Evolutionary conservation across 2,113 vertebrate species (phyloP), one percentile per base, ranked within the genome.

Genomic region (Amphiprion percula): DNA sequence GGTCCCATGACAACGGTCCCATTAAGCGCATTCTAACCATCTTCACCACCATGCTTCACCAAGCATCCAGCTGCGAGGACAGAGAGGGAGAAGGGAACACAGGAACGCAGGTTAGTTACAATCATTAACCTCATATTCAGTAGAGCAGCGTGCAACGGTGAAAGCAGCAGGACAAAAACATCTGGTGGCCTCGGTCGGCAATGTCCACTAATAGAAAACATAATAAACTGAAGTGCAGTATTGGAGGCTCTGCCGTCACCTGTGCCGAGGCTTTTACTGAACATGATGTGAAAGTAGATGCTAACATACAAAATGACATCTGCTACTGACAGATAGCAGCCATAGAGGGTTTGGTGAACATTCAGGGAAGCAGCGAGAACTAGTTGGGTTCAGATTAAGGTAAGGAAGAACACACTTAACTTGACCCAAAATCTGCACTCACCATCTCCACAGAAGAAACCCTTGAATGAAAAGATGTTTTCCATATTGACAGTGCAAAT

Each of bases 11-110:
- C 83, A 33, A 74, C 10, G 68, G 76, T 52, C 84, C 83, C 61
- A 50, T 90, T 82, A 77, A 78, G 78, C 44, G 74, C 15, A 16
- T 81, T 66, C 71, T 26, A 60, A 68, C 83, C 89, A 92, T 93
- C 83, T 91, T 93, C 91, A 92, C 74, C 89, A 90, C 81, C 75
- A 54, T 67, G 79, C 84, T 79, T 88, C 83, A 75, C 75, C 74
- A 64, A 80, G 83, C 84, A 83, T 81, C 90, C 87, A 68, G 74
- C 92, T 93, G 89, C 12, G 58, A 0, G 16, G 68, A 63, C 65
- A 90, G 28, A 60, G 68, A 44, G 62, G 53, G 44, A 79, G 64
- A 69, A 12, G 41, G 44, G 14, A 58, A 71, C 28, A 71, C 2
- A 56, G 12, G 23, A 79, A 70, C 75, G 71, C 56, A 60, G 67